These are phyloP conservation scores for Spea bombifrons DNA, from an alignment of 2,113 vertebrate genomes.

Conservation along the genomic window DNA sequence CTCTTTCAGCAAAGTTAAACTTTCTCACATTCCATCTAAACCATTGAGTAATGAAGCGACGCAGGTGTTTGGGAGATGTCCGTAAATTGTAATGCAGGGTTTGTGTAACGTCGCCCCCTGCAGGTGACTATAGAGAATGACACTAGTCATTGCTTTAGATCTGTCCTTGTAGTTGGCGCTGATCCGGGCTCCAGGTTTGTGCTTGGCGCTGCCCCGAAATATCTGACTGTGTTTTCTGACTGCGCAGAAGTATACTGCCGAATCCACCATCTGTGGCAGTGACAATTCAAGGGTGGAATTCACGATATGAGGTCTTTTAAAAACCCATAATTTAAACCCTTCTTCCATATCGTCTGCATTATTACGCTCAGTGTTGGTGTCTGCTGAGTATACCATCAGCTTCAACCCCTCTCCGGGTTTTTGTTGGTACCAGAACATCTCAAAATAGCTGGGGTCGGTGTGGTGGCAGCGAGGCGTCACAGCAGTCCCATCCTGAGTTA, in stretches of 20 bases:
- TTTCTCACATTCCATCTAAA: too few species aligned
- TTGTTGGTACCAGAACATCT: slow-evolving; percentile 25
- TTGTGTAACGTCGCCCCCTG: too few species aligned
- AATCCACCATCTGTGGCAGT: neutral
- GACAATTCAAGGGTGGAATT: neutral
- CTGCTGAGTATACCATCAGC: slow-evolving; percentile 12
- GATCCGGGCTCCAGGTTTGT: neutral
- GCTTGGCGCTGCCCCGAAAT: neutral
- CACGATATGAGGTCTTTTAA: neutral
- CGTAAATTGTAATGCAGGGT: too few species aligned
- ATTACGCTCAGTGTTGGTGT: neutral
- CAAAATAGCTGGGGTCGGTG: neutral
- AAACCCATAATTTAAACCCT: neutral
- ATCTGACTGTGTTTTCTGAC: slow-evolving; percentile 21
- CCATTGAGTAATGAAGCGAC: too few species aligned
- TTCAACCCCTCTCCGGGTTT: neutral
- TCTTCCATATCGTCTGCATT: neutral
- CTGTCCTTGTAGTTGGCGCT: neutral
- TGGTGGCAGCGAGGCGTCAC: neutral
- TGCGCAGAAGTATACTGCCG: slow-evolving; percentile 32
- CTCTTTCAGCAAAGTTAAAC: too few species aligned
- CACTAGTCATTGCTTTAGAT: neutral
- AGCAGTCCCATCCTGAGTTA: neutral
- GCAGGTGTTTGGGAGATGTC: too few species aligned
- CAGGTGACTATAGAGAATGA: too few species aligned